phyloP scores from a whole-genome alignment of 64 coral and sea anemone species.

The Acropora yongei region DNA sequence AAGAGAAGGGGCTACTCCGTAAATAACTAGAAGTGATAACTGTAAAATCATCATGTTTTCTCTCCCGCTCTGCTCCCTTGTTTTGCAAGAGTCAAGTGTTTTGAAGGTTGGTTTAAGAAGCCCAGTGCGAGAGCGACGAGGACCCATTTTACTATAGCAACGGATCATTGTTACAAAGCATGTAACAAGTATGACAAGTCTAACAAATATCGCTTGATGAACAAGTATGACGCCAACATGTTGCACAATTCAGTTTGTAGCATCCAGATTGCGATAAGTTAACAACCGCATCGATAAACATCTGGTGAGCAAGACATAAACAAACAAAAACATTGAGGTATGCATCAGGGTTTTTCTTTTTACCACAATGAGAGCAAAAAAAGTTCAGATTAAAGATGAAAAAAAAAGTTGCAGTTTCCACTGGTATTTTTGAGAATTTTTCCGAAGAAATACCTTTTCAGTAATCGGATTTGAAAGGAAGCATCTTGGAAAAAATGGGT shows the following conservation, averaged over 20 bases:
- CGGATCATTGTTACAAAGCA: too few relatives aligned
- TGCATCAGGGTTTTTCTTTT: neutral
- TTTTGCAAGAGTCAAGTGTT: neutral
- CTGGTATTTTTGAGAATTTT: neutral
- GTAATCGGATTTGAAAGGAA: neutral
- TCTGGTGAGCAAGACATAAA: neutral
- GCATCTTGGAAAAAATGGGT: neutral
- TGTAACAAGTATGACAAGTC: too few relatives aligned
- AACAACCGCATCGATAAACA: neutral
- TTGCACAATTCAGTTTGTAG: neutral
- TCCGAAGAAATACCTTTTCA: neutral
- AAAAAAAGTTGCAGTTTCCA: neutral
- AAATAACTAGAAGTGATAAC: neutral
- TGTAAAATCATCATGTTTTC: neutral
- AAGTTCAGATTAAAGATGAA: too few relatives aligned
- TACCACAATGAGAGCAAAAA: neutral
- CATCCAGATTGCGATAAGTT: neutral
- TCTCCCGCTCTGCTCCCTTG: neutral
- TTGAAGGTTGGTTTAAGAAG: neutral
- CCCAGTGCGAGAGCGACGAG: too few relatives aligned
- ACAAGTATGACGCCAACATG: too few relatives aligned
- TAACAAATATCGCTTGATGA: too few relatives aligned
- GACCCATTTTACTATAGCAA: neutral
- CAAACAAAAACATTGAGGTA: neutral
- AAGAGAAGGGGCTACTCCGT: neutral